Conservation (phyloP, 2,888 invertebrate genomes). For the Harmothoe impar region DNA sequence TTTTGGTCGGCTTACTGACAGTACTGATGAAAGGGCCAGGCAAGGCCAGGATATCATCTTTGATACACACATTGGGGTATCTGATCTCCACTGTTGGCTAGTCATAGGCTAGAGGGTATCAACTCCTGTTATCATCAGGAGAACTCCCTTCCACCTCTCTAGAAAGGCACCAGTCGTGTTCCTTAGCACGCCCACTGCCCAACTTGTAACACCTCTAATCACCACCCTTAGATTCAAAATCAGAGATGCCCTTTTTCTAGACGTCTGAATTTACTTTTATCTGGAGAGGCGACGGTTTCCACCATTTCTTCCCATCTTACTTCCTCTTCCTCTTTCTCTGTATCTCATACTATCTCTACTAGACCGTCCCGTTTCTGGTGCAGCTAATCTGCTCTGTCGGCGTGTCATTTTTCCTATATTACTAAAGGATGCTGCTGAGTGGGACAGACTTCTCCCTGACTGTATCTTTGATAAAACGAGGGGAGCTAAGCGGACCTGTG, state of each 20-base stretch:
- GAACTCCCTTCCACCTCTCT: no score
- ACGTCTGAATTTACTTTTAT: background rate
- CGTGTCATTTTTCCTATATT: background rate
- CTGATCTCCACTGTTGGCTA: slow-evolving; percentile 30
- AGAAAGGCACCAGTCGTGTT: no score
- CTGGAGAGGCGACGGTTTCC: background rate
- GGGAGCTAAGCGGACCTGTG: no score
- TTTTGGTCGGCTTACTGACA: background rate
- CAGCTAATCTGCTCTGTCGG: background rate
- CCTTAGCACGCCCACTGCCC: background rate
- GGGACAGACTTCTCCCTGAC: no score
- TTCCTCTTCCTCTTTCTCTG: background rate
- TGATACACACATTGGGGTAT: background rate
- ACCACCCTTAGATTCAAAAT: background rate
- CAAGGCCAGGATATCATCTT: background rate
- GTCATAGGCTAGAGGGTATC: background rate
- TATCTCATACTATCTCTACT: background rate
- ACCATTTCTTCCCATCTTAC: no score
- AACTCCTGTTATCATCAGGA: no score
- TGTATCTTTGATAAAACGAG: no score
- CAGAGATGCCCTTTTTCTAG: background rate
- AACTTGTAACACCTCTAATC: background rate
- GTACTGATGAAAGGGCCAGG: background rate
- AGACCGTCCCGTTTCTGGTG: background rate
- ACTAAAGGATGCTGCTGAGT: no score